Evolutionary conservation across 2,888 invertebrate genomes (phyloP).

Genomic region (Anorthoa munda): DNA sequence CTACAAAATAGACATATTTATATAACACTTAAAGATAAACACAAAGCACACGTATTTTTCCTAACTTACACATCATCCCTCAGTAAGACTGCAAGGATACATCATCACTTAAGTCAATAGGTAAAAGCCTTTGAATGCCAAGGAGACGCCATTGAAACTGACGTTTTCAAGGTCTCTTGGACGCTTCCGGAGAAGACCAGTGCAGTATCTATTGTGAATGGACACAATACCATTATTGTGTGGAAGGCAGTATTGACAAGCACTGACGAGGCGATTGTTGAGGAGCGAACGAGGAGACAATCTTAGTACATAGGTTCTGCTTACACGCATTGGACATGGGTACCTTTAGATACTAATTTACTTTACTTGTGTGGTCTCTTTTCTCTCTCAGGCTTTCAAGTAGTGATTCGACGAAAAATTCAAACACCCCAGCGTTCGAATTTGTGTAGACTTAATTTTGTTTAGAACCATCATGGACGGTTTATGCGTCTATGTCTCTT

Average conservation of each 20-base stretch:
- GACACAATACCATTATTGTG: constrained; percentile 39
- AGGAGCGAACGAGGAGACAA: background rate
- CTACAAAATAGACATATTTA: no score
- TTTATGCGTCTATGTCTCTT: no score
- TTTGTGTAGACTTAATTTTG: no score
- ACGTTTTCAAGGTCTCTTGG: constrained; percentile 32
- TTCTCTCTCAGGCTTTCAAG: background rate
- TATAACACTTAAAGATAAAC: background rate
- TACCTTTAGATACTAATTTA: no score
- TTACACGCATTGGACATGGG: background rate
- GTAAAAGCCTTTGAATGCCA: constrained; percentile 9
- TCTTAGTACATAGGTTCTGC: background rate
- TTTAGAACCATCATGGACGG: no score
- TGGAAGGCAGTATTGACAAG: constrained; percentile 29
- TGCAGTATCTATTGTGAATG: constrained; percentile 25
- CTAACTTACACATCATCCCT: background rate
- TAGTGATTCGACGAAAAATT: background rate
- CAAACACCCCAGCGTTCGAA: no score
- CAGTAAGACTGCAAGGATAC: background rate
- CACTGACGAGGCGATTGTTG: constrained; percentile 42
- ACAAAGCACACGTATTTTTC: background rate
- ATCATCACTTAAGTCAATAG: background rate
- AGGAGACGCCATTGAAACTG: constrained; percentile 13
- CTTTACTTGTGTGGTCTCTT: background rate
- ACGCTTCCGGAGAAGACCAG: constrained; percentile 35